phyloP scores from a whole-genome alignment of 2,113 vertebrate genomes.

The Poicephalus meyeri region DNA sequence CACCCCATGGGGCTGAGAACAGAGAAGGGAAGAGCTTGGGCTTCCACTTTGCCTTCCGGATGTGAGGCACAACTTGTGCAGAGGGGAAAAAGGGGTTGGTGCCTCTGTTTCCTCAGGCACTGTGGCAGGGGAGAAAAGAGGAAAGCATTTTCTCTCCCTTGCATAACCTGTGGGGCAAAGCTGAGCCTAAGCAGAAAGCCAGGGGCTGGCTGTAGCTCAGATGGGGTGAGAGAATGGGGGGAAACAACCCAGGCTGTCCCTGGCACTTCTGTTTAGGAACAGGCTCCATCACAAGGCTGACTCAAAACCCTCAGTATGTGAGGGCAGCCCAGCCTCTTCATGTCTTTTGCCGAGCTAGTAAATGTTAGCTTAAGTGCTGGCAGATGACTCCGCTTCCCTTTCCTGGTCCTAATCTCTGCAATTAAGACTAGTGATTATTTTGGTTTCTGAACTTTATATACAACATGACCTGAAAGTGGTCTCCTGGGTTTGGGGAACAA shows the following conservation, averaged over 20 bases:
- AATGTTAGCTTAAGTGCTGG: slow-evolving; percentile 14
- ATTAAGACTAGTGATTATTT: slow-evolving; percentile 7
- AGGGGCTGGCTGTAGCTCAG: not conserved
- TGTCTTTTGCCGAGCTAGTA: not conserved
- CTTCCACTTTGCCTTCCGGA: fast-evolving
- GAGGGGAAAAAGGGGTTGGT: fast-evolving
- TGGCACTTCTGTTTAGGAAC: not conserved
- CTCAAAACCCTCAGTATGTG: not conserved
- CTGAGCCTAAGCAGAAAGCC: not conserved
- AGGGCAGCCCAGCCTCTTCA: not conserved
- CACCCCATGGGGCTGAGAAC: not conserved
- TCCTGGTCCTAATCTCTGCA: not conserved
- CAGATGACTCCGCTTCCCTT: slow-evolving; percentile 4
- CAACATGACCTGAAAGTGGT: not conserved
- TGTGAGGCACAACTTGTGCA: not conserved
- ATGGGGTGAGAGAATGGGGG: too few relatives aligned
- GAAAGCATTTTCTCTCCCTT: not conserved
- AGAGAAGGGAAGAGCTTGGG: not conserved
- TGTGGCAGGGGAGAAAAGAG: not conserved
- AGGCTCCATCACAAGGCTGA: not conserved
- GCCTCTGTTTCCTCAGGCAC: not conserved
- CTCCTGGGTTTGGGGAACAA: not conserved
- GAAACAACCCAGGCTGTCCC: not conserved
- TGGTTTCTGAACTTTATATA: not conserved
- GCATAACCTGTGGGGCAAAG: not conserved